phyloP scores from a whole-genome alignment of 1,140 invertebrate genomes.

The Trichomalopsis sarcophagae region DNA sequence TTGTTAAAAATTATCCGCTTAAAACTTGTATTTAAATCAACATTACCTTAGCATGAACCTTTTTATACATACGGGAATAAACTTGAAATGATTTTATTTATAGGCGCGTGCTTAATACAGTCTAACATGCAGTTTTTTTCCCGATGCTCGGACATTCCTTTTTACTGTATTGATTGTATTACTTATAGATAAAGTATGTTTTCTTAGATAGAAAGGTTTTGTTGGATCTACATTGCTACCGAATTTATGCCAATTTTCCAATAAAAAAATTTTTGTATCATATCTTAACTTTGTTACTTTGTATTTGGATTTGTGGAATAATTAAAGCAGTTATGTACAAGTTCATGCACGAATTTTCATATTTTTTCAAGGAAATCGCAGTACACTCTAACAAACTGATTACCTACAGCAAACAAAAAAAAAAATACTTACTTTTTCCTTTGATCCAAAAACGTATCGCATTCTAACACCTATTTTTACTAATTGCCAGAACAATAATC shows the following conservation, averaged over 20 bases:
- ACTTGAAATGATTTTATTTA: not conserved
- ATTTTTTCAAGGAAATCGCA: not conserved
- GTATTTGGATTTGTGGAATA: not conserved
- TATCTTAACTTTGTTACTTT: not conserved
- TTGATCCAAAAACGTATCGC: not conserved
- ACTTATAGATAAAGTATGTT: constrained; percentile 7
- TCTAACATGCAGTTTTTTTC: not conserved
- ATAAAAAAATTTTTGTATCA: not conserved
- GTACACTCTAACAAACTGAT: not conserved
- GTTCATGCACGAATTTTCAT: too few species aligned
- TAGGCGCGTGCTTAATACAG: not conserved
- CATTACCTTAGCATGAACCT: not conserved
- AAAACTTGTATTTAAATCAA: constrained; percentile 26
- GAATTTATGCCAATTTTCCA: not conserved
- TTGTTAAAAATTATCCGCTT: not conserved
- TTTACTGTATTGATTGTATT: not conserved
- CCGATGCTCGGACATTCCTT: constrained; percentile 26
- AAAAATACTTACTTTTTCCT: not conserved
- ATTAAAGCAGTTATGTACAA: not conserved
- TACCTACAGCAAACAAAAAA: not conserved
- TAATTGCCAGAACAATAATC: not conserved
- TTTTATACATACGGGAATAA: not conserved
- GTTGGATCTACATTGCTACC: not conserved
- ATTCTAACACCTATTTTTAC: not conserved
- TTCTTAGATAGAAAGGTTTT: not conserved